Percentiles rank a stretch among this genome's conserved stretches.
Evolutionary conservation across 2,888 invertebrate genomes (phyloP).

Genomic region (Caenorhabditis sp.): DNA sequence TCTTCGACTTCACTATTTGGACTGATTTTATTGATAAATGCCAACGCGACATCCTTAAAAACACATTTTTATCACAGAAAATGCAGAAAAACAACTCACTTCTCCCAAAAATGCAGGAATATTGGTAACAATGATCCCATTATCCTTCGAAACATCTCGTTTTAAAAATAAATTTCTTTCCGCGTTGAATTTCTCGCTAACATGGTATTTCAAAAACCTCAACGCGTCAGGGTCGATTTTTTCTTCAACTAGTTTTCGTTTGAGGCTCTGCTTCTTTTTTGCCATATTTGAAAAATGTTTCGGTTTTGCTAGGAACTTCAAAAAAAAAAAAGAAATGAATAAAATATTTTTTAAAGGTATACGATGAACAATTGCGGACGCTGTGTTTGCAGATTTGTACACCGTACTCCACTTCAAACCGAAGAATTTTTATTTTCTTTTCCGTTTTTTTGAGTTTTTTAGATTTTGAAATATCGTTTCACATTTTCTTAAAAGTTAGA

Average conservation of each 20-base stretch:
- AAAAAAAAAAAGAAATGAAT: conserved; percentile 6
- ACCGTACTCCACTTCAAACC: conserved; percentile 16
- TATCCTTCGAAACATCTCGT: conserved; percentile 33
- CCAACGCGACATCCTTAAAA: conserved; percentile 34
- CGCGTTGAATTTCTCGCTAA: conserved; percentile 19
- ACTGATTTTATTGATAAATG: conserved; percentile 31
- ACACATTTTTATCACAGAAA: not conserved
- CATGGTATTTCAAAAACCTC: conserved; percentile 21
- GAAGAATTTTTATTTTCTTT: conserved; percentile 6
- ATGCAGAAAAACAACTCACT: conserved; percentile 10
- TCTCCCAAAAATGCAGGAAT: conserved; percentile 43
- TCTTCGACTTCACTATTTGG: conserved; percentile 28
- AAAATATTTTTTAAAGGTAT: conserved; percentile 2
- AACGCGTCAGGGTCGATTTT: conserved; percentile 23
- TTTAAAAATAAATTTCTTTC: conserved; percentile 37
- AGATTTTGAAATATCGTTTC: no score
- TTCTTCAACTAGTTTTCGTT: conserved; percentile 19
- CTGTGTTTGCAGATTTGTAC: conserved; percentile 20
- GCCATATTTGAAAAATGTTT: not conserved
- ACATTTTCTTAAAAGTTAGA: no score
- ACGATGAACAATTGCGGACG: not conserved
- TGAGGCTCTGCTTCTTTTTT: conserved; percentile 18
- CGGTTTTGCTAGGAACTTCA: not conserved
- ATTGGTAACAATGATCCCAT: conserved; percentile 38
- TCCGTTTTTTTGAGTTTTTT: not conserved